Base-by-base conservation (phyloP, 2,888 invertebrate genomes). In the Eristalis arbustorum region DNA sequence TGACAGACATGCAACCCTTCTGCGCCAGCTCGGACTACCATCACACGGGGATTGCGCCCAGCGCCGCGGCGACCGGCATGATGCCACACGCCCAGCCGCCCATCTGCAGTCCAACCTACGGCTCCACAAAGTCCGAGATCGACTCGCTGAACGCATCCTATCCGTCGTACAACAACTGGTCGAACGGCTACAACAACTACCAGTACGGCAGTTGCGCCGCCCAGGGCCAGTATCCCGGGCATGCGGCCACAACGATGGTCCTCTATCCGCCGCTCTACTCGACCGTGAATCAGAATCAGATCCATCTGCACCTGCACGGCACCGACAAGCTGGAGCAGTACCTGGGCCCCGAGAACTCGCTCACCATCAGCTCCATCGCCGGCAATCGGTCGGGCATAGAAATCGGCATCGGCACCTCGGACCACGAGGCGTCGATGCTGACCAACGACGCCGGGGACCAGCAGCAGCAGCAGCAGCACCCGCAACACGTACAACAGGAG, bases 281-380 rank as follows among this genome's bases (percentile, higher is more conserved):
- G 59, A 97, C 97, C 28, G 96, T 97, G 73, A 97, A 97, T 91
- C 97, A 97, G 92, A 97, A 97, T 92, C 96, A 97, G 93, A 97
- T 97, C 84, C 97, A 97, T 91, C 94, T 97, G 25, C 97, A 97
- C 90, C 92, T 96, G 34, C 97, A 97, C 92, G 93, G 94, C 22
- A 93, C 94, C 6, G 95, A 96, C 72, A 95, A 95, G 91, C 89
- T 95, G 88, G 96, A 96, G 89, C 95, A 95, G 90, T 95, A 95
- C 88, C 93, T 95, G 84, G 94, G 94, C 0, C 94, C 94, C 66
- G 94, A 94, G 6, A 92, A 93, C 66, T 91, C 92, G 4, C 93
- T 95, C 64, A 95, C 95, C 89, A 94, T 95, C 75, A 95, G 95
- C 88, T 95, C 95, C 0, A 84, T 92, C 2, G 89, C 90, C 6